Base-by-base conservation (phyloP, 2,888 invertebrate genomes). In the Argyresthia albistria region DNA sequence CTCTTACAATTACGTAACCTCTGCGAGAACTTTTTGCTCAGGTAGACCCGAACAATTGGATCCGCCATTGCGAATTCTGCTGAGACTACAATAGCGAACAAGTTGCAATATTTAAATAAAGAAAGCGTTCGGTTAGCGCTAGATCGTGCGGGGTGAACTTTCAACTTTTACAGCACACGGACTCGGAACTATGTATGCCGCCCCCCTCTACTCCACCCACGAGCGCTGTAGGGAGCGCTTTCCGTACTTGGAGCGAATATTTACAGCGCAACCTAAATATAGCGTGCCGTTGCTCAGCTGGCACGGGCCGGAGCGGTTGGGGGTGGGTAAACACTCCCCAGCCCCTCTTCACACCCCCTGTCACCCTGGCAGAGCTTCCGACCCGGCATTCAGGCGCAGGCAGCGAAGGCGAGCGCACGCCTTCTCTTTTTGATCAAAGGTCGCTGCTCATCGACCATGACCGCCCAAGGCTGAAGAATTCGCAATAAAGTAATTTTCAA, bases 81-180 rank as follows among this genome's bases (percentile, higher is more conserved):
- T 61, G 67, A 70, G 73, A 70, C 64, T 82, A 87, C 84, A 88
- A 83, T 83, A 76, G 81, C 63, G 74, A 73, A 72, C 79, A 75
- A 82, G 87, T 89, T 89, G 89, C 89, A 80, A 89, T 88, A 81
- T 84, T 83, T 84, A 79, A 86, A 86, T 83, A 86, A 86, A 84
- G 82, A 83, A 71, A 82, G 69, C 80, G 74, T 76, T 81, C 70
- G 65, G 70, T 73, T 77, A 76, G 76, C 69, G 73, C 71, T 76
- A 78, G 77, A 76, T 74, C 70, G 70, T 76, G 70, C 76, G 73
- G 77, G 75, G 83, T 83, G 84, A 87, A 86, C 83, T 86, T 84
- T 87, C 80, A 86, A 87, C 86, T 84, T 84, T 80, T 79, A 77
- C 73, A 80, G 79, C 77, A 76, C 74, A 72, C 73, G 75, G 79